A percentile compares a stretch with the other conserved stretches of the same genome.
Conservation (phyloP, 1,140 invertebrate genomes). For the Cydia fagiglandana region DNA sequence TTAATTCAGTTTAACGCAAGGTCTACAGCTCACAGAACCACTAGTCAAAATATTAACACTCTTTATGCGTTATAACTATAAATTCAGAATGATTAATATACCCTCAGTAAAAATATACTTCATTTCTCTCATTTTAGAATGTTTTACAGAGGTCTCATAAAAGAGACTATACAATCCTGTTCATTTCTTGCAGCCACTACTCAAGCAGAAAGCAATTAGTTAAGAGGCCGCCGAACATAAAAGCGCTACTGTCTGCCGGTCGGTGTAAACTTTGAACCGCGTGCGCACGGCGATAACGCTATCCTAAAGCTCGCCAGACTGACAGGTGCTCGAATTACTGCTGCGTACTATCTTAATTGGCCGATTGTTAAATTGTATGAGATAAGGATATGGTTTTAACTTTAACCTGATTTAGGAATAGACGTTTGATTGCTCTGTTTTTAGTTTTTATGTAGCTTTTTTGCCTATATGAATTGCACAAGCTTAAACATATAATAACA, state of each 20-base stretch:
- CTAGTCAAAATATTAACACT: no score
- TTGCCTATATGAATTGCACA: neutral
- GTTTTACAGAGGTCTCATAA: no score
- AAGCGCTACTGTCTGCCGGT: conserved; percentile 10
- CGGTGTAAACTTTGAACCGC: conserved; percentile 7
- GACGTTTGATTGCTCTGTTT: neutral
- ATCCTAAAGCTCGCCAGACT: conserved; percentile 30
- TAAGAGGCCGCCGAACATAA: neutral
- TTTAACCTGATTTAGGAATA: neutral
- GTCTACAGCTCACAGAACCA: no score
- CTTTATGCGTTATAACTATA: no score
- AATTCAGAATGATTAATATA: neutral
- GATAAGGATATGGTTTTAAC: neutral
- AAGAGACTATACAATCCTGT: neutral
- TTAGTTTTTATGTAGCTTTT: neutral
- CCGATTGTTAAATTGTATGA: conserved; percentile 6
- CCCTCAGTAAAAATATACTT: no score
- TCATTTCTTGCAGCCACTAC: neutral
- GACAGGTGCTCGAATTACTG: conserved; percentile 22
- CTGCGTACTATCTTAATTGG: neutral
- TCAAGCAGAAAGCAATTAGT: neutral
- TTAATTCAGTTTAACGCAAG: no score
- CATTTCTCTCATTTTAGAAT: no score
- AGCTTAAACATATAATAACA: no score
- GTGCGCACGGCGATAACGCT: neutral